Evolutionary conservation across 2,113 vertebrate genomes (phyloP).

Genomic region (Caranx ignobilis): DNA sequence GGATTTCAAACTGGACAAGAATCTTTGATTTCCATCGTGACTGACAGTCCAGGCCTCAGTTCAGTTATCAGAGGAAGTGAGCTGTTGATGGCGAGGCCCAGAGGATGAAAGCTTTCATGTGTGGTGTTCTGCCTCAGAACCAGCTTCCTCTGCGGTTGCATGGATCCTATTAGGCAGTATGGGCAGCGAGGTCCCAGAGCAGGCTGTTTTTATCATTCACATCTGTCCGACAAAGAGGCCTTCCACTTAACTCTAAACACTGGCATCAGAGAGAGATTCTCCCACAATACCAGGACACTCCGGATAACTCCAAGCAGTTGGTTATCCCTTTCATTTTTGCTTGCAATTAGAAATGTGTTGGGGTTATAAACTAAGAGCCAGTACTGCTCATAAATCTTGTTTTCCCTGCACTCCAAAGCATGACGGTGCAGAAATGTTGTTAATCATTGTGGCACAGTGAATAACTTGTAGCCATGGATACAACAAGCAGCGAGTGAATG

Average conservation of each 20-base stretch:
- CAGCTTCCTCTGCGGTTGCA: conserved; percentile 70
- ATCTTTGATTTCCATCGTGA: neutral
- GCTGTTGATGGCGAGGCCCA: conserved; percentile 43
- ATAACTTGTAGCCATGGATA: conserved; percentile 26
- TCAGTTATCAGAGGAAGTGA: conserved; percentile 65
- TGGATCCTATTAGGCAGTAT: conserved; percentile 63
- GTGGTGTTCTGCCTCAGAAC: conserved; percentile 41
- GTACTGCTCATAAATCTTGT: neutral
- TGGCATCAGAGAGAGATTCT: conserved; percentile 28
- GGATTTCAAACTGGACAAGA: neutral
- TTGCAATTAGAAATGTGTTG: conserved; percentile 10
- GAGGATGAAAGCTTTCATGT: conserved; percentile 64
- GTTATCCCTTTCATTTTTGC: conserved; percentile 10
- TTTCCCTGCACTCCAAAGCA: conserved; percentile 4
- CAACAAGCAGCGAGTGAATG: neutral
- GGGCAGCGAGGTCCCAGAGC: conserved; percentile 29
- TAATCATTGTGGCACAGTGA: neutral
- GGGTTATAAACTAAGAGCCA: neutral
- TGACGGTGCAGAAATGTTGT: neutral
- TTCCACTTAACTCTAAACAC: conserved; percentile 45
- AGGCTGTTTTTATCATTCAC: conserved; percentile 65
- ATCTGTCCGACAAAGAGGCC: conserved; percentile 54
- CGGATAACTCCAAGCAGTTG: neutral
- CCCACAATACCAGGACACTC: conserved; percentile 18
- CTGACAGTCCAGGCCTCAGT: conserved; percentile 5